Conservation (phyloP, 2,888 invertebrate genomes). For the Drosophila monieri region DNA sequence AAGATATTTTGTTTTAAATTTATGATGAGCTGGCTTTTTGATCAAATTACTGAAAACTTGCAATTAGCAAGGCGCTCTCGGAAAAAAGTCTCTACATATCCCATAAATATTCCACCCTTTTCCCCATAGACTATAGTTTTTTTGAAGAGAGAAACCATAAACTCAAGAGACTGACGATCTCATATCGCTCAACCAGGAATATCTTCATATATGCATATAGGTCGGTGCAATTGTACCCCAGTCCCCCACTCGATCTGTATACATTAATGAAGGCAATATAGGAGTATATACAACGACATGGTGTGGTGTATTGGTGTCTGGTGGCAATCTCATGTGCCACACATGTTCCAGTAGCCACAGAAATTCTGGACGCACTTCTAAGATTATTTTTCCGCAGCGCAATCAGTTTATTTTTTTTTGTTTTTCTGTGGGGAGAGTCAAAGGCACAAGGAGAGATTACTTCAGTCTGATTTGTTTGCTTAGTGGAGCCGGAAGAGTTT, state of each 20-base stretch:
- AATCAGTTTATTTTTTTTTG: slow-evolving; percentile 57
- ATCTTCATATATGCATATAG: slow-evolving; percentile 6
- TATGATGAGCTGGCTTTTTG: slow-evolving; percentile 13
- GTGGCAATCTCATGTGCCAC: slow-evolving; percentile 63
- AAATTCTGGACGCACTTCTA: slow-evolving; percentile 62
- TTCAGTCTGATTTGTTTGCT: slow-evolving; percentile 24
- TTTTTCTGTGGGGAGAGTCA: neutral
- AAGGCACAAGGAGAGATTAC: slow-evolving; percentile 28
- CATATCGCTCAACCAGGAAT: slow-evolving; percentile 29
- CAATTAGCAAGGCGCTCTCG: neutral
- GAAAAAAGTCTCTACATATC: neutral
- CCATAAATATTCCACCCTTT: neutral
- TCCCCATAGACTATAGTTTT: neutral
- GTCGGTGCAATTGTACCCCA: slow-evolving; percentile 69
- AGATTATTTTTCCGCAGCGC: slow-evolving; percentile 59
- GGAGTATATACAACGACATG: slow-evolving; percentile 5
- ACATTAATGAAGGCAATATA: slow-evolving; percentile 32
- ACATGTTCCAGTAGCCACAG: slow-evolving; percentile 67
- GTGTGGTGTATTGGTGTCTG: slow-evolving; percentile 28
- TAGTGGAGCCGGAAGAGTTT: slow-evolving; percentile 28
- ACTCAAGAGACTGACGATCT: slow-evolving; percentile 27
- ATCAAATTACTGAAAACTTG: neutral
- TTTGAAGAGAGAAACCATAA: slow-evolving; percentile 17
- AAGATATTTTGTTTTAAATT: neutral
- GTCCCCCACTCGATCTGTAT: slow-evolving; percentile 24